Conservation (phyloP, 2,888 invertebrate species). For the Sminthurinus aureus region DNA sequence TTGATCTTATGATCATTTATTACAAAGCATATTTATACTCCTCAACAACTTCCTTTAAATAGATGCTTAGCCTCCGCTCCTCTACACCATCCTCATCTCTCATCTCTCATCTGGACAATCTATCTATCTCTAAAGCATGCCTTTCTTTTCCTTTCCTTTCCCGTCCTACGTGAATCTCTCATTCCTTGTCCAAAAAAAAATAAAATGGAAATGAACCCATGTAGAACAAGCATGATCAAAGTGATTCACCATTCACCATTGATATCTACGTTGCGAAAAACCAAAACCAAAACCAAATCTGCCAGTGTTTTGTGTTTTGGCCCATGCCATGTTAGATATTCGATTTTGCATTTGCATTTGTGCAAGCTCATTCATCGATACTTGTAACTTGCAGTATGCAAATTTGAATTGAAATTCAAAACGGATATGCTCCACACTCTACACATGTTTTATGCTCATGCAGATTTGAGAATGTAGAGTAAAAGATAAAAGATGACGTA, state of each 20-base stretch:
- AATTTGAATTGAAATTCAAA: no score
- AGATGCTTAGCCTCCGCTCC: not conserved
- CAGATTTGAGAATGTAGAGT: no score
- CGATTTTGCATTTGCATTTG: no score
- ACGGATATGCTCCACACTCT: no score
- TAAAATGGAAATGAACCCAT: not conserved
- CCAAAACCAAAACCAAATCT: not conserved
- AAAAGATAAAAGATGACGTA: no score
- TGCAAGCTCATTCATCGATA: no score
- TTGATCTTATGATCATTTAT: constrained; percentile 22
- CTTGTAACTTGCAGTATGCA: no score
- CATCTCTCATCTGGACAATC: not conserved
- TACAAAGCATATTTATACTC: constrained; percentile 4
- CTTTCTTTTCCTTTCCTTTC: not conserved
- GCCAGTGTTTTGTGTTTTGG: no score
- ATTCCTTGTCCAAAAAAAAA: not conserved
- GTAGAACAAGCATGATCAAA: no score
- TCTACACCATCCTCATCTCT: not conserved
- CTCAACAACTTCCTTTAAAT: constrained; percentile 5
- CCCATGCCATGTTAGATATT: no score
- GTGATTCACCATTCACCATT: no score
- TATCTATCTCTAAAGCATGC: not conserved
- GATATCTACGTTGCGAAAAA: not conserved
- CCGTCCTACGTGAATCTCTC: constrained; percentile 6
- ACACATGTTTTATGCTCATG: no score